Evolutionary conservation across 2,888 invertebrate genomes (phyloP).

Genomic region (Caenorhabditis sinica): DNA sequence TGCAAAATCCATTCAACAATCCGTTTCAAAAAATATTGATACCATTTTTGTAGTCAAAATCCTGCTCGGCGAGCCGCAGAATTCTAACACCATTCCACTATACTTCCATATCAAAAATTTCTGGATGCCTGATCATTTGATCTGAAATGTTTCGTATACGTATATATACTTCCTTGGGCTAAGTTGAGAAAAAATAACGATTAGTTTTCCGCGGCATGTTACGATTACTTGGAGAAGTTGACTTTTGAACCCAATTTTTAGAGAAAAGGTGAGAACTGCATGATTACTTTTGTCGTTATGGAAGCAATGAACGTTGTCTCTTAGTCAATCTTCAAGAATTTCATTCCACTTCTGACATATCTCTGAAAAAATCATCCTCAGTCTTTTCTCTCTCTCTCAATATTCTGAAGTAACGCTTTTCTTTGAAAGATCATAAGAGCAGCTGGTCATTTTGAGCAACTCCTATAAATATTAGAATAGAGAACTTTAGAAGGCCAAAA

Average conservation of each 20-base stretch:
- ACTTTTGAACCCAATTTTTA: slow-evolving; percentile 1
- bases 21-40: no score
- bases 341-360: no score
- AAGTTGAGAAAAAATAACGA: background rate
- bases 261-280: background rate
- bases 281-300: background rate
- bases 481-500: background rate
- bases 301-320: no score
- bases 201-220: background rate
- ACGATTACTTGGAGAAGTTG: background rate
- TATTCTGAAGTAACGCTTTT: slow-evolving; percentile 1
- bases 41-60: background rate
- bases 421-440: slow-evolving; percentile 9
- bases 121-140: background rate
- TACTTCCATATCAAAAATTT: background rate
- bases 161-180: no score
- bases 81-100: no score
- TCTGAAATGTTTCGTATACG: background rate
- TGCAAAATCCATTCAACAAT: no score
- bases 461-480: background rate
- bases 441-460: background rate
- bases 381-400: background rate
- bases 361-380: no score
- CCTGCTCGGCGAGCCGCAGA: no score
- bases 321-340: no score